Conservation (phyloP, 2,113 vertebrate genomes). For the Neodontobutis hainanensis region DNA sequence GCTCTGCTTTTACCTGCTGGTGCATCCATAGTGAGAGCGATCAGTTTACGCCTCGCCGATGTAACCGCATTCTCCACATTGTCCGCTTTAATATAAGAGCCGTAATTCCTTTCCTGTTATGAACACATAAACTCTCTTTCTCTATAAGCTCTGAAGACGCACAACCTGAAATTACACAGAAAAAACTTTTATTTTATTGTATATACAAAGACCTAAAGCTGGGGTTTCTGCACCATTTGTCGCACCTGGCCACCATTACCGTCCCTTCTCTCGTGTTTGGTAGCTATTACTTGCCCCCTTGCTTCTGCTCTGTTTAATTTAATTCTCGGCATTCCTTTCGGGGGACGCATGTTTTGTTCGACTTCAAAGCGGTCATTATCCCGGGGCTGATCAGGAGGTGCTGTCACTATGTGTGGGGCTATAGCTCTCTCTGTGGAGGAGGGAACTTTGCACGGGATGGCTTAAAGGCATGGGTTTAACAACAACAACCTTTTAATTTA, state of each 20-base stretch:
- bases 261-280: background rate
- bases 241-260: constrained; percentile 8
- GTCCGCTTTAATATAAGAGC: constrained; percentile 1
- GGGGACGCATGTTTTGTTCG: background rate
- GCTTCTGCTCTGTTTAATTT: constrained; percentile 1
- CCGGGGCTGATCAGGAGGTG: background rate
- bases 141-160: background rate
- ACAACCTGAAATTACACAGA: background rate
- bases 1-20: no score
- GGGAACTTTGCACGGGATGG: background rate
- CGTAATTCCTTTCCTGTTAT: no score
- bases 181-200: background rate
- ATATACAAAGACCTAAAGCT: background rate
- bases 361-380: constrained; percentile 8
- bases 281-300: background rate
- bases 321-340: constrained; percentile 1
- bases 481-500: no score
- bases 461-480: no score
- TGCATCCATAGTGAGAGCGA: background rate
- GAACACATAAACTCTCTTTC: background rate
- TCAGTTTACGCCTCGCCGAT: background rate
- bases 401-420: background rate
- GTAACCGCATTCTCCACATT: constrained; percentile 1
- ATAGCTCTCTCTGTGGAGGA: background rate
- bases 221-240: background rate